Base-by-base conservation (phyloP, 2,797 vertebrate genomes). In the Enteromius unitaeniatus region DNA sequence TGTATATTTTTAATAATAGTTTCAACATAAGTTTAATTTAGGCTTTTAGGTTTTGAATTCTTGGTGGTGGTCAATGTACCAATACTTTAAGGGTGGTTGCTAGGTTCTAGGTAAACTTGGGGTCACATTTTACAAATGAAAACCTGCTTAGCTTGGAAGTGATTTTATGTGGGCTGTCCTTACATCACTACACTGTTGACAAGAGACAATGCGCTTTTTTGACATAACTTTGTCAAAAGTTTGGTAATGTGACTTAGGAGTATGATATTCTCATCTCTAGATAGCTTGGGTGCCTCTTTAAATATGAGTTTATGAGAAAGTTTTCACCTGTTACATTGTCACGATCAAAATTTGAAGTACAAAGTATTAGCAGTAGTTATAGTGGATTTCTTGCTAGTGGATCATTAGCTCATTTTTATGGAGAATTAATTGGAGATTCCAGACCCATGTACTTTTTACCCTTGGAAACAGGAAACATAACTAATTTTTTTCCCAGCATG, bases 391-490 rank as follows among this genome's bases (percentile, higher is more conserved):
- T 55, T 40, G 51, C 6, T 55, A 34, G 13, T 55, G 4, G 37
- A 58, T 58, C 13, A 58, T 9, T 76, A 58, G 10, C 6, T 53
- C 28, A 37, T 14, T 49, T 53, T 53, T 14, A 53, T 40, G 51
- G 13, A 23, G 13, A 75, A 78, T 64, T 47, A 45, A 26, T 19
- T 10, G 9, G 58, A 78, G 37, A 40, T 34, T 60, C 9, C 13
- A 31, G 65, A 60, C n/a, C 8, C 14, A 26, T 69, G 47, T 51
- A 6, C 42, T 47, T 62, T 62, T 70, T 55, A 15, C 8, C n/a
- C 19, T 73, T 26, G 4, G 45, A 82, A 74, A 65, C 45, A 37
- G 80, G 45, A 74, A 74, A 51, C 21, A 37, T 34, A 64, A 73
- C 8, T 26, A 0, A 49, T 42, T 73, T 65, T 26, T 26, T 64